These are phyloP conservation scores for Sebastes schlegelii DNA, from an alignment of 2,113 vertebrate genomes.

Conservation along the genomic window DNA sequence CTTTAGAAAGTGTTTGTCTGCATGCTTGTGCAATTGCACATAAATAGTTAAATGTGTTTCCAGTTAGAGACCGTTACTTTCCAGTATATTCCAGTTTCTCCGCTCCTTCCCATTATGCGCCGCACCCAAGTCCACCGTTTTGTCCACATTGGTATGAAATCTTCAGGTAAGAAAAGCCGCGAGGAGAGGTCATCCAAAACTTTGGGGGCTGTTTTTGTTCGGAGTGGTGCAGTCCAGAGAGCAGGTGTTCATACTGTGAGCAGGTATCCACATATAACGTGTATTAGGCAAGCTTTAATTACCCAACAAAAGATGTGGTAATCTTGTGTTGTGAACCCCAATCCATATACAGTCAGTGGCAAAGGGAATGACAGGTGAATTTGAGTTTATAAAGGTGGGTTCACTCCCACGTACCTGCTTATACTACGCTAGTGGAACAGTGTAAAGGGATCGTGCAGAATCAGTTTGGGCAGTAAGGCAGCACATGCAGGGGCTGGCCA, in stretches of 20 bases:
- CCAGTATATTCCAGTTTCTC: slow-evolving; percentile 52
- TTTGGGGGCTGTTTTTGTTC: slow-evolving; percentile 14
- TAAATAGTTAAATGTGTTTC: slow-evolving; percentile 42
- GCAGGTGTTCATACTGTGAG: slow-evolving; percentile 14
- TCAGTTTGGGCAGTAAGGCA: slow-evolving; percentile 65
- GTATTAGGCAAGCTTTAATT: not conserved
- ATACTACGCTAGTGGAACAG: slow-evolving; percentile 52
- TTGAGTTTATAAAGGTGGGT: slow-evolving; percentile 23
- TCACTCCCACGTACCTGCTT: slow-evolving; percentile 37
- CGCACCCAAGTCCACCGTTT: slow-evolving; percentile 2
- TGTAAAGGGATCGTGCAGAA: slow-evolving; percentile 77
- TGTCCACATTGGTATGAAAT: slow-evolving; percentile 23
- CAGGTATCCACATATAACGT: slow-evolving; percentile 6
- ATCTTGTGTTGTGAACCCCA: slow-evolving; percentile 12
- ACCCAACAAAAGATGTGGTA: slow-evolving; percentile 3
- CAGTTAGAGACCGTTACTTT: slow-evolving; percentile 42
- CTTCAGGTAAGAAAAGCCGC: slow-evolving; percentile 10
- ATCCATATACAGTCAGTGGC: slow-evolving; percentile 35
- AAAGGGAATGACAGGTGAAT: slow-evolving; percentile 28
- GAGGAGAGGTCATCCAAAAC: slow-evolving; percentile 24
- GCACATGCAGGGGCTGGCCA: slow-evolving; percentile 73
- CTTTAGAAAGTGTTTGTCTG: slow-evolving; percentile 20
- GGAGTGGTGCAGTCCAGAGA: slow-evolving; percentile 31
- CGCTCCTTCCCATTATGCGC: not conserved
- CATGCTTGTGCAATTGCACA: slow-evolving; percentile 44